Conservation (phyloP, 2,113 vertebrate species). For the Channa argus region DNA sequence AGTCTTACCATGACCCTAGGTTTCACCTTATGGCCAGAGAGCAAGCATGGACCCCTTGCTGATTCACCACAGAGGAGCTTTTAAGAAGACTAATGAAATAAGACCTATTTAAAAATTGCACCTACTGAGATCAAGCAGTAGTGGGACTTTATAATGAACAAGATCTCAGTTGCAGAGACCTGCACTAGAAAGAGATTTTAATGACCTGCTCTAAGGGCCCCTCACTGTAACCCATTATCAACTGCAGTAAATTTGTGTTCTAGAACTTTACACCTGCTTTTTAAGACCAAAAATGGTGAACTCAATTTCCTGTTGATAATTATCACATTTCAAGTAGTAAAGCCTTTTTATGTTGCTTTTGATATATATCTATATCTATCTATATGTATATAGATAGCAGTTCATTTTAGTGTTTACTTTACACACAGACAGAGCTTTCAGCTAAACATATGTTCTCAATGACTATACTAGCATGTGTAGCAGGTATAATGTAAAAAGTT, state of each 20-base stretch:
- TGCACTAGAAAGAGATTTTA: slow-evolving; percentile 33
- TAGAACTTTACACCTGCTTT: slow-evolving; percentile 46
- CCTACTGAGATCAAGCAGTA: slow-evolving; percentile 48
- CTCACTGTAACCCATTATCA: slow-evolving; percentile 50
- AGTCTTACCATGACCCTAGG: neutral
- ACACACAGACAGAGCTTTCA: neutral
- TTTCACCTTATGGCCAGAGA: slow-evolving; percentile 17
- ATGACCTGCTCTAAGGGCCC: slow-evolving; percentile 37
- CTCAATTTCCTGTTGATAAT: slow-evolving; percentile 61
- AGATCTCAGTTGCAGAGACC: slow-evolving; percentile 19
- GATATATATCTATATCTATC: neutral
- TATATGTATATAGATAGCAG: too few relatives aligned
- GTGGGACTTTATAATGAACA: too few relatives aligned
- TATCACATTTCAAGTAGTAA: slow-evolving; percentile 55
- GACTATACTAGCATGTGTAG: neutral
- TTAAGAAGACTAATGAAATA: slow-evolving; percentile 41
- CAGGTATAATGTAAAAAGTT: neutral
- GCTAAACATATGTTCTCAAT: neutral
- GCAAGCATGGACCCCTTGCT: neutral
- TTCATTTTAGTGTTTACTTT: too few relatives aligned
- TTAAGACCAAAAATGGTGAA: slow-evolving; percentile 28
- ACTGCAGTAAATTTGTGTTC: slow-evolving; percentile 50
- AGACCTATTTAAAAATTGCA: slow-evolving; percentile 10
- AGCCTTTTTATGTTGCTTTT: slow-evolving; percentile 9
- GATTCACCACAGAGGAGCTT: slow-evolving; percentile 23